Base-by-base conservation (phyloP, 2,113 vertebrate species). In the Pholis gunnellus region DNA sequence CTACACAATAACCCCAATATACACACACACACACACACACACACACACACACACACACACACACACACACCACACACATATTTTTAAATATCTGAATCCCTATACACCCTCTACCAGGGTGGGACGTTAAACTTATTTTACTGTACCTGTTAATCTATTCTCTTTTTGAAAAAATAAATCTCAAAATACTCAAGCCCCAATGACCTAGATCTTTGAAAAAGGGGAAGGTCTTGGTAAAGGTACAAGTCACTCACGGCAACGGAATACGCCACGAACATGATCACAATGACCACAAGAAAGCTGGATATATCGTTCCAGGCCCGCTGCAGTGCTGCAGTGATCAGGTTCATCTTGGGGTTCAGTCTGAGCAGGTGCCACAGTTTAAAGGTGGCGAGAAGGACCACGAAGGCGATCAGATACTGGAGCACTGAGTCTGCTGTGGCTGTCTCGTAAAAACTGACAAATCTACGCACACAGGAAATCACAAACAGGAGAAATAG, bases 351-450 rank as follows among this genome's bases (percentile, higher is more conserved):
- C 82, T 97, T 97, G 67, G 97, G 96, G 83, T 99, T 99, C 74
- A 99, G 87, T 83, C 97, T 94, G 84, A 99, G 89, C 73, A 99
- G 95, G 52, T 97, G 97, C 97, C 98, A 99, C 81, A 98, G 89
- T 87, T 99, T 99, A 83, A 97, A 84, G 0, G 96, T 98, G 77
- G 97, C 91, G 25, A 98, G 94, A 48, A 99, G 95, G 40, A 99
- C 97, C 76, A 99, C 80, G 92, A 99, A 97, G 0, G 97, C 97
- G 9, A 98, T 94, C 78, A 97, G 83, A 85, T 97, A 97, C 54
- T 97, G 97, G 69, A 99, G 95, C 36, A 87, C 82, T 0, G 94
- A 90, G 11, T 98, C 96, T 0, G 96, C 94, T 5, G 80, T 84
- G 0, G 96, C 98, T 0, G 97, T 97, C 85, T 98, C 96, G 5